Evolutionary conservation across 2,113 vertebrate genomes (phyloP).

Genomic region (Coptodon rendalli): DNA sequence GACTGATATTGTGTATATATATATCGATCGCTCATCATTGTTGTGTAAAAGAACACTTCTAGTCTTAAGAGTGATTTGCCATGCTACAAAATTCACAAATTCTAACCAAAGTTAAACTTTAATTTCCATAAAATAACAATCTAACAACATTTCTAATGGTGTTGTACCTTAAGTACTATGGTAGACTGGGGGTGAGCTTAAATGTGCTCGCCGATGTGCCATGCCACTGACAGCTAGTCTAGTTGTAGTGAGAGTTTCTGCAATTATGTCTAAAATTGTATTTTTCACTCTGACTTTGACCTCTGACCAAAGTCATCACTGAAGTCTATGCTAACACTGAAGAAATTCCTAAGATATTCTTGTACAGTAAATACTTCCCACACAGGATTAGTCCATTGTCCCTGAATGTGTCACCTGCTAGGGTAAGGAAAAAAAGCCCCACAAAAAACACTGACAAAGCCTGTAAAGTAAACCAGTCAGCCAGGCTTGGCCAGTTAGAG

Average conservation of each 20-base stretch:
- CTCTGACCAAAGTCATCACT: not conserved
- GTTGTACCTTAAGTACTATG: not conserved
- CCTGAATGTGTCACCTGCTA: not conserved
- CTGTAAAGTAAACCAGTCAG: not conserved
- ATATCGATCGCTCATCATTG: not conserved
- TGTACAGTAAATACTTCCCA: not conserved
- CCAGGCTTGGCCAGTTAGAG: not conserved
- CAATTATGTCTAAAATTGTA: not conserved
- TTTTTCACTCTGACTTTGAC: not conserved
- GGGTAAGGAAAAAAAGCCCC: rapidly evolving
- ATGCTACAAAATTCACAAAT: not conserved
- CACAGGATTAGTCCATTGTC: not conserved
- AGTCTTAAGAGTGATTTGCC: not conserved
- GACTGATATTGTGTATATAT: not conserved
- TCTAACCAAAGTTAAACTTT: not conserved
- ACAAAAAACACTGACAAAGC: not conserved
- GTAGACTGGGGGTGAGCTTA: not conserved
- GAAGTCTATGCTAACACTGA: not conserved
- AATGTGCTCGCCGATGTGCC: not conserved
- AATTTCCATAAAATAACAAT: not conserved
- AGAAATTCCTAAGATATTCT: not conserved
- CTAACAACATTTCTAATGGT: not conserved
- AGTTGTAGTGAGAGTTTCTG: not conserved
- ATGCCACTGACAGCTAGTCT: not conserved
- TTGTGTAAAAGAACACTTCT: not conserved